phyloP scores from a whole-genome alignment of 2,113 vertebrate genomes.

The Mastomys natalensis region DNA sequence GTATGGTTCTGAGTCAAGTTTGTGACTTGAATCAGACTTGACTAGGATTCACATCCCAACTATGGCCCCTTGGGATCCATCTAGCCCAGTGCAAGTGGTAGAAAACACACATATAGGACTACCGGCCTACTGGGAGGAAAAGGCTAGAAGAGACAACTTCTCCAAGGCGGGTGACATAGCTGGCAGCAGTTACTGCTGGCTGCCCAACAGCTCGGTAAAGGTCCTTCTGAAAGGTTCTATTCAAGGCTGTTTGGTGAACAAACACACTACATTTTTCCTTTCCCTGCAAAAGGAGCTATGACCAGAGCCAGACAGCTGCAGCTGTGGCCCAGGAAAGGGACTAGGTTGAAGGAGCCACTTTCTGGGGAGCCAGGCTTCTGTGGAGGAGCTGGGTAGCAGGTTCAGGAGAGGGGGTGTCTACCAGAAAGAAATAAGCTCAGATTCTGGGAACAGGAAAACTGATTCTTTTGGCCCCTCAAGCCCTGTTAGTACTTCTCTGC shows the following conservation, averaged over 20 bases:
- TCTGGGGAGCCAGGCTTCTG: background rate
- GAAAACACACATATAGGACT: no score
- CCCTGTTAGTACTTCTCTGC: background rate
- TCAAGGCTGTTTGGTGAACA: slow-evolving; percentile 70
- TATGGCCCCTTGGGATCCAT: background rate
- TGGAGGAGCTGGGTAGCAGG: background rate
- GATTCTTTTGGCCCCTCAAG: background rate
- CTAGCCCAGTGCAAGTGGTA: background rate
- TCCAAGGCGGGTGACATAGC: slow-evolving; percentile 70
- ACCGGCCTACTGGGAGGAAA: slow-evolving; percentile 34
- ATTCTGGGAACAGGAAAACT: background rate
- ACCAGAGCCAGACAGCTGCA: slow-evolving; percentile 51
- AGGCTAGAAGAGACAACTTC: slow-evolving; percentile 65
- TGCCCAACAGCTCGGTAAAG: slow-evolving; percentile 23
- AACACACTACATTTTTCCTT: slow-evolving; percentile 54
- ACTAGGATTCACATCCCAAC: background rate
- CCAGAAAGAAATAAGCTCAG: background rate
- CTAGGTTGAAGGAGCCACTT: slow-evolving; percentile 27
- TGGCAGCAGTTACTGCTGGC: slow-evolving; percentile 39
- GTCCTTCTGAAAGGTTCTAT: slow-evolving; percentile 79
- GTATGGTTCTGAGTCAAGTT: background rate
- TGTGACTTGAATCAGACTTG: background rate
- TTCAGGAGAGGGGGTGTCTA: background rate
- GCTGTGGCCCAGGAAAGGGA: slow-evolving; percentile 23
- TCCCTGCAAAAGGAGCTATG: slow-evolving; percentile 70